Conservation (phyloP, 2,113 vertebrate species). For the Ameiurus melas region DNA sequence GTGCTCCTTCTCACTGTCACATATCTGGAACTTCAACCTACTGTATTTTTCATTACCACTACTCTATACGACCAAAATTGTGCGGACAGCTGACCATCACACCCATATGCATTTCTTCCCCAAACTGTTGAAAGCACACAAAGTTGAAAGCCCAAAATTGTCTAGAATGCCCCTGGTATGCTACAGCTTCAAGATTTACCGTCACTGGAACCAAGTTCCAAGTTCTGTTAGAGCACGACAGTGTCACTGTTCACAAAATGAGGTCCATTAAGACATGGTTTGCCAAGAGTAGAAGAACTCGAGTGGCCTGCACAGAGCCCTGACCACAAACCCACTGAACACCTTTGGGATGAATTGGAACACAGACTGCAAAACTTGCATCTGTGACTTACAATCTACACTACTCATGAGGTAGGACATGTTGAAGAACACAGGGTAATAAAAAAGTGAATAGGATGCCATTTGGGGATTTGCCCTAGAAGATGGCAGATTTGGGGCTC, state of each 20-base stretch:
- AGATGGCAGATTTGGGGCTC: too few relatives aligned
- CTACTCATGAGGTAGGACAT: neutral
- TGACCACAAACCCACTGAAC: neutral
- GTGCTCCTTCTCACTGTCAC: neutral
- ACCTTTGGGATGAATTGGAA: neutral
- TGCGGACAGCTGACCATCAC: neutral
- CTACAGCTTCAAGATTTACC: neutral
- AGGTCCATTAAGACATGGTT: neutral
- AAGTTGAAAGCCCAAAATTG: neutral
- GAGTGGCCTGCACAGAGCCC: neutral
- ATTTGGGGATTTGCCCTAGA: neutral
- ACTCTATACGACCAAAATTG: neutral
- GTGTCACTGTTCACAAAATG: neutral
- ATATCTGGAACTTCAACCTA: neutral
- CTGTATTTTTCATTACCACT: neutral
- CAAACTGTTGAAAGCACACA: neutral
- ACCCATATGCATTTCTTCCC: neutral
- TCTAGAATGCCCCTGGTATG: neutral
- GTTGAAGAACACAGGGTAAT: neutral
- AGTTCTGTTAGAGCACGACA: neutral
- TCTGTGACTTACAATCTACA: too few relatives aligned
- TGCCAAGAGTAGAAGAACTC: neutral
- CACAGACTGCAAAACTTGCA: neutral
- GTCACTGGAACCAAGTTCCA: neutral
- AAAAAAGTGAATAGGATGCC: neutral